Evolutionary conservation across 2,113 vertebrate genomes (phyloP).

Genomic region (Calcarius ornatus): DNA sequence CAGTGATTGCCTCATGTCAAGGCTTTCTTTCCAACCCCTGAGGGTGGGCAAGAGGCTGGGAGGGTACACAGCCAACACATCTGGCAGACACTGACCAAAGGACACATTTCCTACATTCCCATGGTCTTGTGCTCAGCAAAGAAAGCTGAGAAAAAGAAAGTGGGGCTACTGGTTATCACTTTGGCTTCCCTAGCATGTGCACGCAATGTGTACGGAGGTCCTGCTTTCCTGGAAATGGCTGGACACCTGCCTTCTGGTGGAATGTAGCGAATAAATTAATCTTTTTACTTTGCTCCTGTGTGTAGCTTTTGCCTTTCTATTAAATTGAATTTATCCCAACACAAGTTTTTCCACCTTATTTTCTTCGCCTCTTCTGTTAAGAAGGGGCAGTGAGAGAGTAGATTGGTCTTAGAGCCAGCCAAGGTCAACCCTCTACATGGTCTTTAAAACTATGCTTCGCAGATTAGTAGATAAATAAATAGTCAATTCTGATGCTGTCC

Average conservation of each 20-base stretch:
- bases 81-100: not conserved
- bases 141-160: not conserved
- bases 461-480: not conserved
- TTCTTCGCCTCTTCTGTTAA: not conserved
- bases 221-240: not conserved
- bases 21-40: not conserved
- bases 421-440: not conserved
- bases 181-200: not conserved
- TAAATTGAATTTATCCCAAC: not conserved
- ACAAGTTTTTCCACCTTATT: not conserved
- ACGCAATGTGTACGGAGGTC: fast-evolving
- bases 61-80: not conserved
- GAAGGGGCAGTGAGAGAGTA: not conserved
- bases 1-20: not conserved
- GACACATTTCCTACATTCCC: not conserved
- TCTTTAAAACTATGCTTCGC: not conserved
- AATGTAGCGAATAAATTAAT: not conserved
- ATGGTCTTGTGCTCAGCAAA: not conserved
- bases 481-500: not conserved
- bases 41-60: fast-evolving
- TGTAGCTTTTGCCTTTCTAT: not conserved
- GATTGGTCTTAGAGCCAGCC: not conserved
- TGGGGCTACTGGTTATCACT: fast-evolving
- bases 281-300: not conserved
- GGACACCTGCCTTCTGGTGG: not conserved